Evolutionary conservation across 2,113 vertebrate species (phyloP), one percentile per base, ranked within the genome.

Genomic region (Sterrhoptilus dennistouni): DNA sequence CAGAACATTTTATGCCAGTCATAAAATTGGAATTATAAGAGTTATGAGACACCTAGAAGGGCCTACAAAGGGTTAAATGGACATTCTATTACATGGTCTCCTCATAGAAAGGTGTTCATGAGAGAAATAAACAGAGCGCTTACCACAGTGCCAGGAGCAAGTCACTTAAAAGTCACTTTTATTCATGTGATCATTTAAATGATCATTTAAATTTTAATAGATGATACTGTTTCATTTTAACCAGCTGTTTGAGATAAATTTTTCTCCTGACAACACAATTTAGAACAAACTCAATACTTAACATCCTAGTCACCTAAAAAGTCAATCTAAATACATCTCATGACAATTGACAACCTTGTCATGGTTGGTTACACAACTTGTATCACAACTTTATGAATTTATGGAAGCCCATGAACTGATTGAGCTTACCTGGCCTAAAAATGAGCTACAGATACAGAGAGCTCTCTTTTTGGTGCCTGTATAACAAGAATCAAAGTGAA

Each of bases 341-440:
- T 87, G 80, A 96, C 94, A 95, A 96, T 78, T 35, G 61, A 92
- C 87, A 90, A 84, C 87, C 76, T 89, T 88, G 95, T 60, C 83
- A 93, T 87, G 93, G 90, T 60, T 94, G 92, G 91, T 96, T 93
- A 92, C 92, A 89, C 88, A 94, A 68, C 86, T 89, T 96, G 83
- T 92, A 95, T 84, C 76, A 93, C 79, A 91, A 64, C 40, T 27
- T 68, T 71, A 75, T 0, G n/a, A 81, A 76, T 89, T 96, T 90
- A 75, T 33, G 69, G 76, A 95, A 90, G 64, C 28, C 60, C 64
- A 36, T 11, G 24, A 93, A 81, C 53, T 45, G 47, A 87, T 90
- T 92, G 89, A 87, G 72, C 36, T 92, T 17, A 53, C 56, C 16
- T 33, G 80, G 80, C 57, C 83, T 92, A 49, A 89, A 94, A 88